Evolutionary conservation across 2,888 invertebrate species (phyloP).

Genomic region (Eupsilia transversa): DNA sequence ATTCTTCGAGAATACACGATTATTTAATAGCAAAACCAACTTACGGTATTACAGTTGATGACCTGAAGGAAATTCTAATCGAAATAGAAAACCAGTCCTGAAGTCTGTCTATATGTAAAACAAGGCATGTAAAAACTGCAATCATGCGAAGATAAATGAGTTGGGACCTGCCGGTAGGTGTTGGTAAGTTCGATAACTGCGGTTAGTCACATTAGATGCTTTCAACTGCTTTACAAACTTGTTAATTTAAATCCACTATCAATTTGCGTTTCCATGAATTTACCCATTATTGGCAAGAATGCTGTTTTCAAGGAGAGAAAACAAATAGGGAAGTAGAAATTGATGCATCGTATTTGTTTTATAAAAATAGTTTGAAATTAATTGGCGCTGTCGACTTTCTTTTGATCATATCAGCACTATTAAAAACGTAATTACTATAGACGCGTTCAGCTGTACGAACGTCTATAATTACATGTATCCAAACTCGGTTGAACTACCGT

Average conservation of each 20-base stretch:
- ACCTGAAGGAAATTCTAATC: constrained; percentile 67
- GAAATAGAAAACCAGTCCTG: constrained; percentile 71
- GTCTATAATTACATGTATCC: constrained; percentile 53
- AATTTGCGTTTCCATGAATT: constrained; percentile 16
- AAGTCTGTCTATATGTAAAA: constrained; percentile 65
- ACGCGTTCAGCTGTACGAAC: constrained; percentile 39
- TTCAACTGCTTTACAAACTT: constrained; percentile 42
- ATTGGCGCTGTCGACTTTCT: constrained; percentile 57
- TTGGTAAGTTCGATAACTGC: constrained; percentile 70
- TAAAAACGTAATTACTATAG: constrained; percentile 59
- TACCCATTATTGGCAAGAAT: constrained; percentile 28
- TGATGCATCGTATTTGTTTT: constrained; percentile 37
- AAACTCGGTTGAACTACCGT: constrained; percentile 28
- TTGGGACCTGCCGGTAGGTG: constrained; percentile 58
- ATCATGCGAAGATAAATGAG: constrained; percentile 75
- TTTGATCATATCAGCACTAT: constrained; percentile 61
- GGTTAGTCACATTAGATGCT: constrained; percentile 65
- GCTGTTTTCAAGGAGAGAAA: constrained; percentile 10
- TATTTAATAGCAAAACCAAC: constrained; percentile 30
- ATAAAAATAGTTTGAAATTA: constrained; percentile 51
- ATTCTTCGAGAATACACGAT: constrained; percentile 32
- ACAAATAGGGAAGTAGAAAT: constrained; percentile 22
- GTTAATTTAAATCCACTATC: constrained; percentile 56
- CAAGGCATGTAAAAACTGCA: constrained; percentile 71
- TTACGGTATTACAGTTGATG: constrained; percentile 42